Base-by-base conservation (phyloP, 2,113 vertebrate species). In the Vidua macroura region DNA sequence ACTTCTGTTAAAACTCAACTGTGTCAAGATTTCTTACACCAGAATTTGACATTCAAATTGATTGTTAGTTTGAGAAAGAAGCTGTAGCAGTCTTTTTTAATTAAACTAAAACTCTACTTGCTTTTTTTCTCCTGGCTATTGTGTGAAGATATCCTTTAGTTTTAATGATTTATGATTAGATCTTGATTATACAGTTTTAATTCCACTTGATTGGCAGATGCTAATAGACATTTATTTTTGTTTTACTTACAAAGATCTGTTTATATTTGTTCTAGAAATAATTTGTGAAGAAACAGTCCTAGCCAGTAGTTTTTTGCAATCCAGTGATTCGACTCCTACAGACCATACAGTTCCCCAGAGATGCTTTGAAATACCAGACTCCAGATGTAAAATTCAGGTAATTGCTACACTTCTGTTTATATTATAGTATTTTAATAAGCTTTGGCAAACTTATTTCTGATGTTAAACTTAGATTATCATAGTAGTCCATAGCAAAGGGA, bases 271-370 rank as follows among this genome's bases (percentile, higher is more conserved):
- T 97, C 79, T 90, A 98, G 98, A 98, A 98, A 94, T 98, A 98
- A 96, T 87, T 96, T 94, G 91, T 96, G 97, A 94, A 97, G 98
- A 98, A 95, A 97, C 98, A 97, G 96, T 98, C 96, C 97, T 98
- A 98, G 93, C 97, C 95, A 98, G 97, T 98, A 98, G 96, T 95
- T 78, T 96, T 78, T 97, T 97, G 8, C 97, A 96, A 28, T 96
- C 96, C 9, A 96, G 97, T 93, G 97, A 95, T 97, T 97, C 83
- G 97, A 98, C 98, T 97, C 98, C 97, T 81, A 97, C 98, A 97
- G 98, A 98, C 97, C 97, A 91, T 97, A 97, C 98, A 98, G 94
- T 98, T 97, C 96, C 97, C 96, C 97, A 93, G 94, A 95, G 88
- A 97, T 98, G 98, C 97, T 97, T 96, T 83, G 96, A 98, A 95